Percentiles rank a stretch among this genome's conserved stretches.
Conservation (phyloP, 2,888 invertebrate species). For the Boloria selene region DNA sequence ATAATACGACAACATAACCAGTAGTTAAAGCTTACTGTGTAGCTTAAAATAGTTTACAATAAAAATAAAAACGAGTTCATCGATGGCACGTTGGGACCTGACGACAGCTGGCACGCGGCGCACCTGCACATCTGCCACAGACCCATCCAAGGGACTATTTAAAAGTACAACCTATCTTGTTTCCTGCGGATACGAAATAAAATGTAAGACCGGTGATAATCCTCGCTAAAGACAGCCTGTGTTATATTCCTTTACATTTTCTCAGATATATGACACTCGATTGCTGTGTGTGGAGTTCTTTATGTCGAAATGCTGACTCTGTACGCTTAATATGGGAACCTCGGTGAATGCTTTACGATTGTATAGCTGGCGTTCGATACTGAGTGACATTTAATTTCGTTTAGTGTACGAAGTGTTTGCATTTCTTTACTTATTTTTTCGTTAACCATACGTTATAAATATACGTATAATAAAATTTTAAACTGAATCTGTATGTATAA, state of each 20-base stretch:
- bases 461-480: neutral
- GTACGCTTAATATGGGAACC: slow-evolving; percentile 9
- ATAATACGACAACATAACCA: neutral
- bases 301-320: slow-evolving; percentile 34
- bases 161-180: slow-evolving; percentile 18
- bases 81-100: slow-evolving; percentile 52
- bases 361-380: neutral
- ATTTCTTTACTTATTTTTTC: neutral
- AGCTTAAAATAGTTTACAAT: neutral
- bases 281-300: slow-evolving; percentile 35
- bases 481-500: no score
- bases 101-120: slow-evolving; percentile 48
- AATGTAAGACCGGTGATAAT: slow-evolving; percentile 15
- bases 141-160: slow-evolving; percentile 29
- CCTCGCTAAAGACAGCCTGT: slow-evolving; percentile 42
- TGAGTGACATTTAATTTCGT: slow-evolving; percentile 9
- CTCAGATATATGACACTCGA: slow-evolving; percentile 46
- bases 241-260: slow-evolving; percentile 53
- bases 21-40: slow-evolving; percentile 1
- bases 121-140: slow-evolving; percentile 64
- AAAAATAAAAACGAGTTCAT: slow-evolving; percentile 6
- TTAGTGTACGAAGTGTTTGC: neutral
- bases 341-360: neutral
- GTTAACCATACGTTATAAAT: neutral
- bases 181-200: slow-evolving; percentile 25